Conservation (phyloP, 2,888 invertebrate genomes). For the Tenthredo mesomela region DNA sequence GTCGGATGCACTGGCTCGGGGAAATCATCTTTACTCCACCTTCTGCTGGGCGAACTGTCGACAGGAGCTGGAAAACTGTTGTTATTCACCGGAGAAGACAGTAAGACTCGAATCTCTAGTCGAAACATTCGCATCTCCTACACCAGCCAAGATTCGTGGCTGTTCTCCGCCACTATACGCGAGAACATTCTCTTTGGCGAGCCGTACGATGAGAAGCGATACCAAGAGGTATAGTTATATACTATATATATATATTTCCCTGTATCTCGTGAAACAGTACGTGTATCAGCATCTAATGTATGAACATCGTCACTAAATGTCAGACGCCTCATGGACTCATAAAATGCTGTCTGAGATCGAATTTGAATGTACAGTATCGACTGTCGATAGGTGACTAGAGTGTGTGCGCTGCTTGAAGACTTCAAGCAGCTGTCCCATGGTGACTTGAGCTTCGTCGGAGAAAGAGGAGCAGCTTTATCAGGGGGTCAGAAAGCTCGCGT, state of each 20-base stretch:
- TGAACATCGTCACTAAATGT: neutral
- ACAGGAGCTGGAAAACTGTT: too few relatives aligned
- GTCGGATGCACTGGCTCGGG: constrained; percentile 86
- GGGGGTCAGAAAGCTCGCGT: constrained; percentile 88
- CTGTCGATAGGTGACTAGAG: constrained; percentile 71
- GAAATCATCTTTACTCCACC: too few relatives aligned
- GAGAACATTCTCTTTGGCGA: constrained; percentile 94
- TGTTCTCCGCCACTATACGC: constrained; percentile 82
- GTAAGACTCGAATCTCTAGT: too few relatives aligned
- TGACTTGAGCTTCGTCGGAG: constrained; percentile 86
- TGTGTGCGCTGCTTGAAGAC: constrained; percentile 77
- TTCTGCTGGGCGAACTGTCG: too few relatives aligned
- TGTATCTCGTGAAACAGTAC: neutral
- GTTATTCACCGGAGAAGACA: too few relatives aligned
- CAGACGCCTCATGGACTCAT: constrained; percentile 61
- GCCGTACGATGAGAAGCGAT: constrained; percentile 83
- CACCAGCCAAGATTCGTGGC: constrained; percentile 80
- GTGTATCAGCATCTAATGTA: too few relatives aligned
- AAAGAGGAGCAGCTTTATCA: constrained; percentile 85
- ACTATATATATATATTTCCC: neutral
- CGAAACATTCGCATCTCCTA: too few relatives aligned
- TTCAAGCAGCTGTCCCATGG: constrained; percentile 83
- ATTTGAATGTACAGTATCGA: too few relatives aligned
- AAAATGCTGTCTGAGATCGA: constrained; percentile 65
- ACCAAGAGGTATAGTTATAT: constrained; percentile 79